phyloP scores from a whole-genome alignment of 2,113 vertebrate genomes.

The Larimichthys crocea region DNA sequence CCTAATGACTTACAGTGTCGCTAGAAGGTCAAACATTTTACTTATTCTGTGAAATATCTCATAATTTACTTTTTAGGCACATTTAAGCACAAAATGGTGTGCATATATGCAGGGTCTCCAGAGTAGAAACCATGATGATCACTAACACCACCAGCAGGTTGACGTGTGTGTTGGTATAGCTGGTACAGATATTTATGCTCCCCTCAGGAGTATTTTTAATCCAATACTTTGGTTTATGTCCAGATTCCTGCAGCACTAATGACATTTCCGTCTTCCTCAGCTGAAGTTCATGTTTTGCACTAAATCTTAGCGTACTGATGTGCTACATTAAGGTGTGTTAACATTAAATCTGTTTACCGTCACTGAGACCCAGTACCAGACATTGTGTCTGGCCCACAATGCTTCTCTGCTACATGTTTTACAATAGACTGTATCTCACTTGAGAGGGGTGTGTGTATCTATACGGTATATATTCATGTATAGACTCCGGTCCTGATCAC shows the following conservation, averaged over 20 bases:
- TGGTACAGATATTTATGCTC: neutral
- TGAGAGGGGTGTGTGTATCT: neutral
- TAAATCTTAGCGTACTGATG: neutral
- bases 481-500: conserved; percentile 76
- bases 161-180: neutral
- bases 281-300: neutral
- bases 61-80: neutral
- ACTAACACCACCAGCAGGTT: neutral
- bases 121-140: neutral
- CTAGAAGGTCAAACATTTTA: neutral
- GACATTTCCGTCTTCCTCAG: too few relatives aligned
- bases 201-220: neutral
- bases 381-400: neutral
- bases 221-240: neutral
- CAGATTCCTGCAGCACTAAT: neutral
- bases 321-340: neutral
- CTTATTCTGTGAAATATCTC: neutral
- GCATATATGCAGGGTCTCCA: neutral
- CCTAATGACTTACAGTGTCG: neutral
- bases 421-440: neutral
- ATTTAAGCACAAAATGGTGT: neutral
- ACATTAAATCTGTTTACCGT: neutral
- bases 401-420: neutral
- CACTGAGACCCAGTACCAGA: neutral
- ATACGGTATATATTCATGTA: neutral